phyloP scores from a whole-genome alignment of 1,140 invertebrate species.

The Thaumetopoea pityocampa region DNA sequence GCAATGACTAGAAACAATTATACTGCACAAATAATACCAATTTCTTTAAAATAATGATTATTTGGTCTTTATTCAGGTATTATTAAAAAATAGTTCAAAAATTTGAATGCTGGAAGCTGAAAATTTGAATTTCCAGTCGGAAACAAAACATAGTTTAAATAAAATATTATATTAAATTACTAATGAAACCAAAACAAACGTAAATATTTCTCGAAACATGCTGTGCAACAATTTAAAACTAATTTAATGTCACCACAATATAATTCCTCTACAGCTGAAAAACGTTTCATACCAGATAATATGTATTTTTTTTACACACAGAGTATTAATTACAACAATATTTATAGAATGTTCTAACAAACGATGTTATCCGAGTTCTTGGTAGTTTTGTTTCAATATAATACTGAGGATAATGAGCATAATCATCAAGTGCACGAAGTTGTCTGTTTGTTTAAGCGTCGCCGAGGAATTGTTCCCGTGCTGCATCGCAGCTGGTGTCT shows the following conservation, averaged over 20 bases:
- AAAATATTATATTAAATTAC: no score
- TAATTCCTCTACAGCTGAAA: constrained; percentile 14
- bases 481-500: constrained; percentile 81
- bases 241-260: not conserved
- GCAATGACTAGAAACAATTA: no score
- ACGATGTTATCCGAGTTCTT: constrained; percentile 37
- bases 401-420: constrained; percentile 24
- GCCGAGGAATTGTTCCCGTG: constrained; percentile 76
- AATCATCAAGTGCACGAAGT: constrained; percentile 29
- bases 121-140: no score
- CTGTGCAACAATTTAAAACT: not conserved
- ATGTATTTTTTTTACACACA: constrained; percentile 15
- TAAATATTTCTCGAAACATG: no score
- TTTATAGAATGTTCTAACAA: constrained; percentile 10
- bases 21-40: no score
- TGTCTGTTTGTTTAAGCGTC: constrained; percentile 61
- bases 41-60: no score
- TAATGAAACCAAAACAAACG: no score
- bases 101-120: no score
- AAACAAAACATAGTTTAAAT: no score
- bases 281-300: constrained; percentile 9
- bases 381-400: constrained; percentile 25
- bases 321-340: constrained; percentile 22
- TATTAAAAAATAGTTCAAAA: no score
- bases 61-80: no score